Evolutionary conservation across 2,888 invertebrate genomes (phyloP), one percentile per base, ranked within the genome.

Genomic region (Pantelozetes paolii): DNA sequence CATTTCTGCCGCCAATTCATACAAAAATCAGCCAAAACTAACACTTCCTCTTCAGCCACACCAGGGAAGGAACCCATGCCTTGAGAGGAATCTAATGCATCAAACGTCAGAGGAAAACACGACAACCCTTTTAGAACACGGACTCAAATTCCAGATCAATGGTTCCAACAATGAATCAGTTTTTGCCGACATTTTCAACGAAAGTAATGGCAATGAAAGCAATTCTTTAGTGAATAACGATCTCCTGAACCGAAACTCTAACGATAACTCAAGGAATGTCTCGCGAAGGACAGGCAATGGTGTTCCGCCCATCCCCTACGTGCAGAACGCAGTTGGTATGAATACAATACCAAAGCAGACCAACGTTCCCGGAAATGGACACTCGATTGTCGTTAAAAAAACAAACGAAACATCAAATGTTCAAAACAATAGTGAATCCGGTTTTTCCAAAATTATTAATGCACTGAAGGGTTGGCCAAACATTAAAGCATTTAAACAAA

Each of bases 1-100:
- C 15, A 57, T 75, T 26, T 59, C 75, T 15, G 64, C 75, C 9
- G 75, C 75, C 32, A 75, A 75, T 40, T 74, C 72, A 23, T 72
- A 73, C 1, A 72, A 76, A 67, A 77, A 78, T 30, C 79, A 79
- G 15, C 77, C 80, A 73, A 80, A 81, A 77, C 78, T 78, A 3
- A 76, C 77, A 13, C 75, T 77, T 42, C 82, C 80, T 76, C 78
- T 92, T 62, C 91, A 90, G 80, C 90, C 91, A 0, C 90, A 91
- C 82, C 91, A 92, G 81, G 94, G 93, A 0, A 85, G 90, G 36
- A 94, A 92, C 84, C 88, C 89, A 13, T 94, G 92, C 77, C 85
- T 89, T 80, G 91, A 90, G 80, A 84, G 90, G 13, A 92, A 92
- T 83, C 82, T 88, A 82, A 86, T 79, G 85, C 87, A 86, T 77